These are phyloP conservation scores for Eupeodes corollae DNA, from an alignment of 1,140 invertebrate genomes.

Conservation along the genomic window DNA sequence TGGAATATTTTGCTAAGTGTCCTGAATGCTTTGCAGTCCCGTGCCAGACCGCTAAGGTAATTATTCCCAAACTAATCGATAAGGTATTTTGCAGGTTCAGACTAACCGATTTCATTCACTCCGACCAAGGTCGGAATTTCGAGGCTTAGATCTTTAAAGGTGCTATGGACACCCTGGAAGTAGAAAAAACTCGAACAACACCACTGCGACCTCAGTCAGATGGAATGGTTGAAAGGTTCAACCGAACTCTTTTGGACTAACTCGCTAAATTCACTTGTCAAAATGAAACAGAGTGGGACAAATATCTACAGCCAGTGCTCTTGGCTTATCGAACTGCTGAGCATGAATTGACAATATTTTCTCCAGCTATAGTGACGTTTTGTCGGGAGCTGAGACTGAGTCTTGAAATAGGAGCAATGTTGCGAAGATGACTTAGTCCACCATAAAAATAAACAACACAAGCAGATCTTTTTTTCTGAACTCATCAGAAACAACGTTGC, in stretches of 20 bases:
- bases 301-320: no score
- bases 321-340: no score
- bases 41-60: constrained; percentile 30
- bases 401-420: no score
- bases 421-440: no score
- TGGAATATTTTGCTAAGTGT: constrained; percentile 38
- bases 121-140: constrained; percentile 35
- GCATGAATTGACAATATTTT: no score
- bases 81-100: constrained; percentile 29
- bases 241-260: constrained; percentile 14
- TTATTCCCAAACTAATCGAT: constrained; percentile 28
- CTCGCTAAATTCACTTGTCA: constrained; percentile 13
- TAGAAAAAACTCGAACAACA: constrained; percentile 22
- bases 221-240: constrained; percentile 33
- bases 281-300: constrained; percentile 11
- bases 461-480: no score
- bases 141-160: constrained; percentile 12
- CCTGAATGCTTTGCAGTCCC: constrained; percentile 27
- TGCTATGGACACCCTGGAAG: constrained; percentile 7
- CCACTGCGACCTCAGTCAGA: constrained; percentile 26
- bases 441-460: no score
- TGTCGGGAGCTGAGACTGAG: no score
- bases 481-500: no score
- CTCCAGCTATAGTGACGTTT: no score
- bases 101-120: constrained; percentile 24